Evolutionary conservation across 2,113 vertebrate species (phyloP), one percentile per base, ranked within the genome.

Genomic region (Scomber japonicus): DNA sequence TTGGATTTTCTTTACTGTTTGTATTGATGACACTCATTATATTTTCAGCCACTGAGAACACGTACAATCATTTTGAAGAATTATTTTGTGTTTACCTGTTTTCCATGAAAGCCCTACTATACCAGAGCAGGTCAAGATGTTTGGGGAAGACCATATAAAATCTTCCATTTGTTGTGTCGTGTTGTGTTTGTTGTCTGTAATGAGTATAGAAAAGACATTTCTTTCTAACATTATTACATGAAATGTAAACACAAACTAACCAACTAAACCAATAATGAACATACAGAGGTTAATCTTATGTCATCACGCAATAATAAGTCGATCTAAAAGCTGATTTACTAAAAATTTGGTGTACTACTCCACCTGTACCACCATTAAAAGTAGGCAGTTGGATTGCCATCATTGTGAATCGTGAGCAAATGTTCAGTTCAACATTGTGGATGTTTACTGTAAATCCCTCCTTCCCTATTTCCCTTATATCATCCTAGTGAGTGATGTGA

Each of bases 401-500:
- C 57, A 53, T 0, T 44, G 49, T 76, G 60, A 55, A 67, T 44
- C 24, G 3, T 60, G 55, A 78, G 61, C 48, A 45, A 24, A 24
- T 8, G 55, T 48, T 51, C 57, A 54, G 16, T 40, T 80, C 50
- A n/a, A 66, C 31, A 57, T 45, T 82, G 75, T 30, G 44, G 50
- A 14, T 71, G 53, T 82, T 63, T 16, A 55, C 49, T 57, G 69
- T 73, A 71, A 71, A 30, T 46, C 65, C 65, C n/a, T 21, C 30
- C 46, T 16, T 11, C 17, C 56, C 21, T 3, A 13, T 48, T 76
- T 53, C 79, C 60, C 17, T 76, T 50, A 60, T 49, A 71, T 73
- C 81, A 27, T 78, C 81, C 70, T n/a, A 16, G 78, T 84, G 77
- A 91, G 31, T 51, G 77, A 66, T 17, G 48, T 67, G 81, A 73